Base-by-base conservation (phyloP, 2,888 invertebrate species). In the Leptinotarsa peninsularis region DNA sequence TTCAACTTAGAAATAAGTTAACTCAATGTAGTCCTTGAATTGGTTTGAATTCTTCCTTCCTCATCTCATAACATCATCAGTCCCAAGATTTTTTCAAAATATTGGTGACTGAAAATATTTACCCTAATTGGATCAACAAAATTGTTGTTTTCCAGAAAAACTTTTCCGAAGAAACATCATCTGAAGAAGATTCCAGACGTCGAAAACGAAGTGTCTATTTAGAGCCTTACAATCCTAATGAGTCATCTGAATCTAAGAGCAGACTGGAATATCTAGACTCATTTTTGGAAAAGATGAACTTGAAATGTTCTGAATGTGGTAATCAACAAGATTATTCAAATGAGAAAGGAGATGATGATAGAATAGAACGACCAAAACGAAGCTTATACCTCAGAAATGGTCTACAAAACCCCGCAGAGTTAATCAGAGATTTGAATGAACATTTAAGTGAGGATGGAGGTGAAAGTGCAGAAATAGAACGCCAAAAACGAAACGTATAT, bases 261-360 rank as follows among this genome's bases (percentile, higher is more conserved):
- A 58, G 58, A 58, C 14, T 58, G 58, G 58, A 58, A 14, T 58
- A 58, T 14, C 21, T 58, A 5, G 58, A 58, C 15, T 58, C 58
- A 14, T 23, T 58, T 23, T 14, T 58, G 58, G 58, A 58, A 15
- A 21, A 58, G 58, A 21, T 58, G 21, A 13, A 58, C 58, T 58
- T 23, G 27, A 58, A 58, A 23, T 58, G 58, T 21, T n/a, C n/a
- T n/a, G 21, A 58, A 21, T 58, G 58, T 21, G 58, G 10, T 18
- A 58, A 7, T 13, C 21, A 58, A 58, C 58, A 7, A 21, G 13
- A 21, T 14, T 14, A 18, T 14, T 54, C 7, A 10, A 14, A 13
- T 18, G 3, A 18, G 18, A 18, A 54, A 54, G 54, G 13, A 54
- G 18, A 18, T 18, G 18, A 14, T 10, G 18, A 7, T 17, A 52